Evolutionary conservation across 2,113 vertebrate species (phyloP).

Genomic region (Gila orcuttii): DNA sequence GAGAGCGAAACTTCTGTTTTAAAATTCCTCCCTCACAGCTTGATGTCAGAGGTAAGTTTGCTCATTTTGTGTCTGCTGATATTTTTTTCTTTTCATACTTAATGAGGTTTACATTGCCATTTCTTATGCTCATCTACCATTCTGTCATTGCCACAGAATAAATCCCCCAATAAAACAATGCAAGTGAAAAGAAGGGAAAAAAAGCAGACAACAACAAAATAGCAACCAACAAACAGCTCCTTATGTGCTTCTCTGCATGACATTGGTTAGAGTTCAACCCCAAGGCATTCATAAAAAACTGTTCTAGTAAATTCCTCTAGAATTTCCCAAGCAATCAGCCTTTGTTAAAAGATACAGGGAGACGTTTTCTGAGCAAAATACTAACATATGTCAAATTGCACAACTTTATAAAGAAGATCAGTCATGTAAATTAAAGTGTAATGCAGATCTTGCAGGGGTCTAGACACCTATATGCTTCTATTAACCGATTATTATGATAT

Average conservation of each 20-base stretch:
- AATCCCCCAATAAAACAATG: conserved; percentile 16
- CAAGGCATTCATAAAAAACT: conserved; percentile 47
- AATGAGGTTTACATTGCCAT: background rate
- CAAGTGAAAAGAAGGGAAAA: background rate
- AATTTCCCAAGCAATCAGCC: conserved; percentile 50
- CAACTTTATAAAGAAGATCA: conserved; percentile 53
- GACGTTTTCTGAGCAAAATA: conserved; percentile 59
- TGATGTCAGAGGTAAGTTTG: background rate
- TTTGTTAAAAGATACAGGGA: conserved; percentile 51
- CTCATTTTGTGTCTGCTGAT: background rate
- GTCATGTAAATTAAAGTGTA: conserved; percentile 17
- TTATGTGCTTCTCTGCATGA: conserved; percentile 39
- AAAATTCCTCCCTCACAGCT: conserved; percentile 5
- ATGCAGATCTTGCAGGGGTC: background rate
- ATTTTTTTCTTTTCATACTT: background rate
- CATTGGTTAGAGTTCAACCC: conserved; percentile 48
- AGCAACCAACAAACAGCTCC: background rate
- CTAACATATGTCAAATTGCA: conserved; percentile 65
- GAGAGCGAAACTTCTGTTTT: background rate
- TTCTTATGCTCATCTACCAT: background rate
- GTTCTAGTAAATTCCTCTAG: conserved; percentile 50
- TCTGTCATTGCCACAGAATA: background rate
- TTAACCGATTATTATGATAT: background rate
- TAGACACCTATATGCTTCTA: conserved; percentile 2
- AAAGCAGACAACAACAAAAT: conserved; percentile 7